Percentiles rank a stretch among this genome's conserved stretches.
Evolutionary conservation across 2,888 invertebrate species (phyloP).

Genomic region (Mylabris sibirica): DNA sequence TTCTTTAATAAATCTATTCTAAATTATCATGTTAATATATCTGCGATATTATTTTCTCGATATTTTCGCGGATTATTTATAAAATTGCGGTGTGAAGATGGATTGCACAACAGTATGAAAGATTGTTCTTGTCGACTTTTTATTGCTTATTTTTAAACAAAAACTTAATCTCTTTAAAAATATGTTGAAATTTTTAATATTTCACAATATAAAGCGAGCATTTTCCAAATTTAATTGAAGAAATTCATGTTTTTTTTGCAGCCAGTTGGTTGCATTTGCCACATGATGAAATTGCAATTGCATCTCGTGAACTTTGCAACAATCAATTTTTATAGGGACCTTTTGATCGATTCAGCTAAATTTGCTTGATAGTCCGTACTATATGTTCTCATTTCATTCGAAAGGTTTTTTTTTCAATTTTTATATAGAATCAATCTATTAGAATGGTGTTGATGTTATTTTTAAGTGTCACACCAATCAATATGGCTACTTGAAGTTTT

Average conservation of each 20-base stretch:
- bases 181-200: neutral
- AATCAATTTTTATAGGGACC: neutral
- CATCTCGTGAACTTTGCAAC: neutral
- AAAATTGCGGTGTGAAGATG: constrained; percentile 24
- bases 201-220: too few species aligned
- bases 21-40: constrained; percentile 12
- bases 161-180: neutral
- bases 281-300: neutral
- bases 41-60: neutral
- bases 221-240: neutral
- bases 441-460: neutral
- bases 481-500: constrained; percentile 8
- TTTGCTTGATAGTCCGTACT: neutral
- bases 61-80: constrained; percentile 24
- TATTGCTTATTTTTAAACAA: constrained; percentile 8
- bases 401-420: neutral
- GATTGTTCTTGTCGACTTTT: constrained; percentile 38
- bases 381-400: neutral
- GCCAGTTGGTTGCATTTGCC: neutral
- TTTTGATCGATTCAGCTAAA: neutral
- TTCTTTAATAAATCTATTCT: constrained; percentile 17
- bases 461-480: neutral
- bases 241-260: neutral
- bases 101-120: constrained; percentile 61
- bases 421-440: too few species aligned